Evolutionary conservation across 37 sponge, comb jelly and placozoan genomes (phyloP).

Genomic region (Spongilla lacustris): DNA sequence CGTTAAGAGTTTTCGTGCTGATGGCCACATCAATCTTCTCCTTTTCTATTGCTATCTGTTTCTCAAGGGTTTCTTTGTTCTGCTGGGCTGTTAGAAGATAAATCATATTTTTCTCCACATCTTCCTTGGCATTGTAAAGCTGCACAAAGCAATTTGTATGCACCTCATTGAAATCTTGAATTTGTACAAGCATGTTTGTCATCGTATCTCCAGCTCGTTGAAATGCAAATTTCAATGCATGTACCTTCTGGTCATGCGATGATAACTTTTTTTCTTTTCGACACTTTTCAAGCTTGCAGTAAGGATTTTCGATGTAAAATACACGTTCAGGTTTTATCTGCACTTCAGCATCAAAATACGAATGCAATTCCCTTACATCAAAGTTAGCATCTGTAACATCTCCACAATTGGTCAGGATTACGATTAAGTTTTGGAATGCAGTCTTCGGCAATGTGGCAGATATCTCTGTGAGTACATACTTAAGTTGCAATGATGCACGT

Average conservation of each 20-base stretch:
- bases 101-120: constrained; percentile 18
- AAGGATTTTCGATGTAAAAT: constrained; percentile 53
- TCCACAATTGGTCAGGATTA: constrained; percentile 53
- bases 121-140: constrained; percentile 33
- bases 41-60: not conserved
- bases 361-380: constrained; percentile 13
- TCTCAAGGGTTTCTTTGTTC: constrained; percentile 10
- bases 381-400: too few species aligned
- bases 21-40: constrained; percentile 15
- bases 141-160: constrained; percentile 26
- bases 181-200: not conserved
- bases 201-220: not conserved
- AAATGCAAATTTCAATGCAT: not conserved
- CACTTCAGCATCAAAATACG: constrained; percentile 24
- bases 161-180: constrained; percentile 17
- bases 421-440: constrained; percentile 28
- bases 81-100: constrained; percentile 2
- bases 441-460: constrained; percentile 38
- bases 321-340: not conserved
- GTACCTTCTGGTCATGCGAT: not conserved
- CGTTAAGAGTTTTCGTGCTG: not conserved
- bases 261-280: not conserved
- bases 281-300: constrained; percentile 49
- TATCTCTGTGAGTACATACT: constrained; percentile 43
- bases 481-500: constrained; percentile 9